Evolutionary conservation across 1,140 invertebrate species (phyloP), one percentile per base, ranked within the genome.

Genomic region (Varroa destructor): DNA sequence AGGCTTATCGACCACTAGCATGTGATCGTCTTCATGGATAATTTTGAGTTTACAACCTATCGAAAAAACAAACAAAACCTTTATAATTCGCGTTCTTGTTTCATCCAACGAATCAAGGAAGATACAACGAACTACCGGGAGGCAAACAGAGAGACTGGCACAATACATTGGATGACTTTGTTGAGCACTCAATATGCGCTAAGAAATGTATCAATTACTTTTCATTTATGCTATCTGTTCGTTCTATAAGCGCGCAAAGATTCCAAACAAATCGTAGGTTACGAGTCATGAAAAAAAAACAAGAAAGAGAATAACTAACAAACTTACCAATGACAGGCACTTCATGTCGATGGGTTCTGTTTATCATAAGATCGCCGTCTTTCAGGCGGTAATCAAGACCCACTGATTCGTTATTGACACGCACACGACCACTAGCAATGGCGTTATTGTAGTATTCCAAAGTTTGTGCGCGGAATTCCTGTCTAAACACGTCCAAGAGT

Each of bases 1-100:
- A 77, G 97, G 96, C 87, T 99, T 99, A 86, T 99, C 94, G 80
- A 99, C 89, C 80, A 99, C 96, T 81, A 99, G 87, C 83, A 97
- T 86, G 84, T 98, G 91, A 82, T 96, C 90, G 85, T 92, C 91
- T 85, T 96, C 91, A 84, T 91, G 88, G 80, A 99, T 88, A 81
- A 99, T 89, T 81, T 89, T 88, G 83, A 97, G 90, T 79, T 88
- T 87, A 83, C 90, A 87, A 81, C 87, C 89, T 81, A 90, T 89
- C 81, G 40, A 2, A 36, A 40, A 40, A 40, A 14, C 61, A 56
- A 71, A 72, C 10, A 72, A 64, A 40, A 73, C 3, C 3, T 42
- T 58, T 36, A 58, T 12, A 8, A 8, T 3, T 51, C 46, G 46
- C 8, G 46, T 51, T 51, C 8, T 8, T 5, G 8, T 51, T 51